Percentiles rank a stretch among this genome's conserved stretches.
phyloP scores from a whole-genome alignment of 2,888 invertebrate genomes.

The Neoascia interrupta region DNA sequence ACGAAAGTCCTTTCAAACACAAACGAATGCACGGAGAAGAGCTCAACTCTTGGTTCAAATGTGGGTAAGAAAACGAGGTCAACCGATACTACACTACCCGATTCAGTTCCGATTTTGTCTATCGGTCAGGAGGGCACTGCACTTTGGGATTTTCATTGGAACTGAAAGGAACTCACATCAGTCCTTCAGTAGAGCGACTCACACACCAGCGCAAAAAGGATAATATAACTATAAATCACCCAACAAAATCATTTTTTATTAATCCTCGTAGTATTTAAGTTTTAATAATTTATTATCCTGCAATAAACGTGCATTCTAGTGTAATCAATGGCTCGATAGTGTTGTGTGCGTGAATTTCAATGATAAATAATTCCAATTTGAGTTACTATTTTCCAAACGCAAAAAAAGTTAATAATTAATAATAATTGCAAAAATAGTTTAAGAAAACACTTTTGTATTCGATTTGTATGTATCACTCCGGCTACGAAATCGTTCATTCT shows the following conservation, averaged over 20 bases:
- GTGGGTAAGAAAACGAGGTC: slow-evolving; percentile 71
- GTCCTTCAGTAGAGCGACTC: slow-evolving; percentile 24
- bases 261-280: slow-evolving; percentile 24
- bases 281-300: neutral
- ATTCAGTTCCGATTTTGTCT: slow-evolving; percentile 75
- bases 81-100: slow-evolving; percentile 72
- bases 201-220: too few relatives aligned
- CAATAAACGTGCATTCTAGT: slow-evolving; percentile 1
- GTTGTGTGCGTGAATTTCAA: slow-evolving; percentile 10
- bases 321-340: slow-evolving; percentile 1
- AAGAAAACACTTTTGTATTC: neutral
- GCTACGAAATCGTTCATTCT: slow-evolving; percentile 4
- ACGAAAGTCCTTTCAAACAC: slow-evolving; percentile 35
- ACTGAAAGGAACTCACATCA: slow-evolving; percentile 72
- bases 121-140: slow-evolving; percentile 77
- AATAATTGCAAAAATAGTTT: neutral
- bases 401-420: slow-evolving; percentile 21
- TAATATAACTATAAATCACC: too few relatives aligned
- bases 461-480: slow-evolving; percentile 19
- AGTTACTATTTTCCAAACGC: slow-evolving; percentile 16
- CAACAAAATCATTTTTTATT: slow-evolving; percentile 10
- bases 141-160: slow-evolving; percentile 75
- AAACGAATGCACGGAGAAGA: slow-evolving; percentile 11
- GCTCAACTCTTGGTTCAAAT: too few relatives aligned
- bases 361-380: slow-evolving; percentile 3